Evolutionary conservation across 2,797 vertebrate species (phyloP), one percentile per base, ranked within the genome.

Genomic region (Graptemys geographica): DNA sequence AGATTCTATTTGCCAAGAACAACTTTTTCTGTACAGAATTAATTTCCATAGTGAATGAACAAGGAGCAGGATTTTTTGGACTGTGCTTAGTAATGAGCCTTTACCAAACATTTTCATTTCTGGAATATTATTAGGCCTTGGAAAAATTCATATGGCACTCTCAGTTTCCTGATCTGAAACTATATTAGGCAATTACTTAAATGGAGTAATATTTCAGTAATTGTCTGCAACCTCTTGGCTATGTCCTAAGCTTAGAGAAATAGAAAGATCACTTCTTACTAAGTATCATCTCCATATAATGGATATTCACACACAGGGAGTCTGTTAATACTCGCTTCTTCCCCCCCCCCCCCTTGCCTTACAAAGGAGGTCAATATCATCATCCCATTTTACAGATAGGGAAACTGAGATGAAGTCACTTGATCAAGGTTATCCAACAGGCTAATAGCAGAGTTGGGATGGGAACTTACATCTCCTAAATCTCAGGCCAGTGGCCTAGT

Each of bases 1-100:
- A 87, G 65, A 89, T 31, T 47, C 81, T 57, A 0, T 92, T 90
- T 96, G 98, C 97, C 97, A 97, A 97, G 90, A 97, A 97, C 94
- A 97, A 96, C 93, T 87, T 91, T 59, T 88, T 92, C 95, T 92
- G 89, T 84, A 91, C 88, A 49, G 69, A 92, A 93, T 87, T 88
- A 90, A 96, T 97, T 96, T 97, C 96, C 96, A 96, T 85, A 56
- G 41, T 83, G 79, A 95, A 62, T 59, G 52, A 89, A 88, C 28
- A 53, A 88, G 94, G 52, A 79, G 72, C 72, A 86, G 91, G 97
- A 97, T 97, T 98, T 90, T 98, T 98, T 90, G 89, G 89, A 96
- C 80, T 78, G 79, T 16, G 37, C 55, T 88, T 80, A 51, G 79
- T 94, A 94, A 84, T 65, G 89, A 94, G 87, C 78, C 87, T 83